A percentile compares a stretch with the other conserved stretches of the same genome.
Evolutionary conservation across 2,888 invertebrate genomes (phyloP).

Genomic region (Napeogenes sylphis): DNA sequence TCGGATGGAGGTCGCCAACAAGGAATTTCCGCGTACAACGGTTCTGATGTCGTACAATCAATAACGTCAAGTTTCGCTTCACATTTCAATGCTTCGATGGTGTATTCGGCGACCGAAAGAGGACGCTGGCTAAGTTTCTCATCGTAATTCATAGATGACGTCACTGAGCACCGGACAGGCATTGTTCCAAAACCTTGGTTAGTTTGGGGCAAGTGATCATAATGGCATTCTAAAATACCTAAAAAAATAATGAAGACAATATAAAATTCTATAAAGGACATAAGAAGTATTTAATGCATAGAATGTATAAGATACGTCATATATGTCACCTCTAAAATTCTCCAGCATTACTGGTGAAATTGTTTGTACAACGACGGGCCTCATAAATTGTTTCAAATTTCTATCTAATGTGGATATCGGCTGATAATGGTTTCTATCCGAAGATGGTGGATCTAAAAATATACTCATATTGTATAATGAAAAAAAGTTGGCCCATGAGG

Average conservation of each 20-base stretch:
- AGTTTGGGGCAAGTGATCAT: slow-evolving; percentile 78
- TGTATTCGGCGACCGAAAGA: slow-evolving; percentile 56
- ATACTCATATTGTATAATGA: slow-evolving; percentile 19
- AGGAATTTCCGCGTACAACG: slow-evolving; percentile 83
- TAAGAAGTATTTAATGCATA: too few species aligned
- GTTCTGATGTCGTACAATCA: slow-evolving; percentile 71
- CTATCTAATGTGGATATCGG: slow-evolving; percentile 70
- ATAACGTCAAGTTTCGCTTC: slow-evolving; percentile 66
- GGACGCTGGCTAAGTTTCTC: slow-evolving; percentile 50
- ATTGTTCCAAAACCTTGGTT: slow-evolving; percentile 53
- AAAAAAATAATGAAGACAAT: slow-evolving; percentile 21
- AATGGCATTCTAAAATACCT: slow-evolving; percentile 79
- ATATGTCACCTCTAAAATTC: slow-evolving; percentile 73
- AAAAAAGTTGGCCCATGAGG: slow-evolving; percentile 81
- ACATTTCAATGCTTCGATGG: slow-evolving; percentile 67
- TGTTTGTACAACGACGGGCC: slow-evolving; percentile 69
- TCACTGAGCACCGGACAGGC: slow-evolving; percentile 46
- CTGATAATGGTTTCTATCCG: slow-evolving; percentile 72
- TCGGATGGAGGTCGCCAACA: slow-evolving; percentile 72
- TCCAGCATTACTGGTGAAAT: slow-evolving; percentile 76
- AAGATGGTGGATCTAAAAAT: slow-evolving; percentile 69
- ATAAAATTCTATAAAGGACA: too few species aligned
- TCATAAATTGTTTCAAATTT: slow-evolving; percentile 72
- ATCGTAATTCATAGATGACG: slow-evolving; percentile 57
- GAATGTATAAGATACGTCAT: too few species aligned